Evolutionary conservation across 2,797 vertebrate species (phyloP).

Genomic region (Enteromius fasciolatus): DNA sequence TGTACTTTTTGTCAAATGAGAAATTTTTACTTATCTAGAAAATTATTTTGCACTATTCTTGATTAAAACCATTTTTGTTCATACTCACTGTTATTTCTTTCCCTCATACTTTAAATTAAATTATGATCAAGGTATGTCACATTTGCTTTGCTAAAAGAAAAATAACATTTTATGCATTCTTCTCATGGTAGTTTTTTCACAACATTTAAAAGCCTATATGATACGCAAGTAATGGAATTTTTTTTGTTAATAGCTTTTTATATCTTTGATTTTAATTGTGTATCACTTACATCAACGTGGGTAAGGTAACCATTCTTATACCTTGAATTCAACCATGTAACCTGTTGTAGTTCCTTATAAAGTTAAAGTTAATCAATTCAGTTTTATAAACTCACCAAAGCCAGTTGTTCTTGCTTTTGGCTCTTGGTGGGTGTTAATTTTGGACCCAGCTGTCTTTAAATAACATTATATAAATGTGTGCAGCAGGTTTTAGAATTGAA

Average conservation of each 20-base stretch:
- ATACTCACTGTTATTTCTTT: neutral
- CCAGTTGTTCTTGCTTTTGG: too few relatives aligned
- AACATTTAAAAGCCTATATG: neutral
- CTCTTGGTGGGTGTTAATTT: neutral
- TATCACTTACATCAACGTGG: neutral
- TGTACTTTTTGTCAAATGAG: neutral
- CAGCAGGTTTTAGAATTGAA: neutral
- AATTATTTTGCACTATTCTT: neutral
- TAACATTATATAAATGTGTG: constrained; percentile 13
- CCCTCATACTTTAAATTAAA: neutral
- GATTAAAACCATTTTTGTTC: neutral
- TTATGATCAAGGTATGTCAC: neutral
- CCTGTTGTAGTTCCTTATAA: neutral
- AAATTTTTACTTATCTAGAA: neutral
- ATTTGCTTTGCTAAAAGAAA: constrained; percentile 8
- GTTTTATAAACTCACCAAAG: neutral
- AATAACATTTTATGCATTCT: neutral
- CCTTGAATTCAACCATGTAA: neutral
- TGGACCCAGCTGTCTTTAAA: neutral
- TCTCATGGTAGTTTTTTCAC: neutral
- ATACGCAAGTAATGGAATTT: neutral
- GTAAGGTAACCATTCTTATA: neutral
- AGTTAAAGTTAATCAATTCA: neutral
- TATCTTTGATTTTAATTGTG: neutral
- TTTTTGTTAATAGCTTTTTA: neutral